Evolutionary conservation across 2,888 invertebrate species (phyloP).

Genomic region (Zygothrica quintamaculata): DNA sequence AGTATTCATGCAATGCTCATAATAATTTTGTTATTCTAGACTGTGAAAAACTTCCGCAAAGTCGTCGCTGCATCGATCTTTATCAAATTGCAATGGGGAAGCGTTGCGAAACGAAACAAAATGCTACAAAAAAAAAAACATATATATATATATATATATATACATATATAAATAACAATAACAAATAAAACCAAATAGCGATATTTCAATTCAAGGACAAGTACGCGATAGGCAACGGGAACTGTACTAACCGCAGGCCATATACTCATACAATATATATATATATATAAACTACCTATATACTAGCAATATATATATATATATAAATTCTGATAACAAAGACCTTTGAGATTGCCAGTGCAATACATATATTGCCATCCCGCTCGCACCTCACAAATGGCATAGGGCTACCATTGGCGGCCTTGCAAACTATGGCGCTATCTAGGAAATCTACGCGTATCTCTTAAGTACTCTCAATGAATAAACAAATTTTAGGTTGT

Average conservation of each 20-base stretch:
- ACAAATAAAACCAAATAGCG: slow-evolving; percentile 43
- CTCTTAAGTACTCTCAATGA: slow-evolving; percentile 67
- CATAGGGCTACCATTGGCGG: slow-evolving; percentile 21
- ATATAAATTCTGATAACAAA: slow-evolving; percentile 47
- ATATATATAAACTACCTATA: slow-evolving; percentile 43
- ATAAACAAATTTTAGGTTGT: slow-evolving; percentile 69
- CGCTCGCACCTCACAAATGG: slow-evolving; percentile 27
- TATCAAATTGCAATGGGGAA: slow-evolving; percentile 77
- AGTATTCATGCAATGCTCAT: slow-evolving; percentile 58
- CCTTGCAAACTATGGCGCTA: slow-evolving; percentile 35
- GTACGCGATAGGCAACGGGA: slow-evolving; percentile 61
- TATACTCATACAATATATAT: slow-evolving; percentile 21
- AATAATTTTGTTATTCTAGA: slow-evolving; percentile 66
- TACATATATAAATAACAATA: too few species aligned
- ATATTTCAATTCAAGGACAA: slow-evolving; percentile 69
- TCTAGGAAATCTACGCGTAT: slow-evolving; percentile 65
- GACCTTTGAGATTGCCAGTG: slow-evolving; percentile 27
- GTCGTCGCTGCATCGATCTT: slow-evolving; percentile 66
- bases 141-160: too few species aligned
- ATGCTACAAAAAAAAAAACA: slow-evolving; percentile 11
- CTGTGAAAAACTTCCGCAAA: slow-evolving; percentile 61
- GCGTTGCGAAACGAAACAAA: slow-evolving; percentile 56
- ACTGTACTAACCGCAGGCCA: slow-evolving; percentile 65
- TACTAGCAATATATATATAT: slow-evolving; percentile 6
- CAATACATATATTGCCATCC: slow-evolving; percentile 4